Base-by-base conservation (phyloP, 2,113 vertebrate genomes). In the Chloropsis hardwickii region DNA sequence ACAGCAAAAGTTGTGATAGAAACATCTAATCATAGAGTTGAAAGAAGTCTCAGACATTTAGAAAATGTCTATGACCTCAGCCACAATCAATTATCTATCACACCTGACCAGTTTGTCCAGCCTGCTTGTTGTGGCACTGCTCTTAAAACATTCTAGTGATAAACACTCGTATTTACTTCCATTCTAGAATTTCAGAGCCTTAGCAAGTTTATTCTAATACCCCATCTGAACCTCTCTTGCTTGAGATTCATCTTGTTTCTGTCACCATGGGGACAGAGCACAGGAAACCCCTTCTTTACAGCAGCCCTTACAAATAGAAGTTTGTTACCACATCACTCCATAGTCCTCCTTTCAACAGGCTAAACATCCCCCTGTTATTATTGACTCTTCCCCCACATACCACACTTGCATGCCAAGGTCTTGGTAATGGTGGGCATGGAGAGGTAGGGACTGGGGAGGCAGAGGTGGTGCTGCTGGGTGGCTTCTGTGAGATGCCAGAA, bases 391-490 rank as follows among this genome's bases (percentile, higher is more conserved):
- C 37, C 33, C 12, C 11, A 31, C 0, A 0, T 44, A 44, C 12
- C 2, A 1, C 1, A 9, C 14, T 81, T 31, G 6, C 16, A 8
- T 48, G 44, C 6, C 58, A 45, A 72, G 12, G 23, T 77, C n/a
- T 71, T 37, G 3, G 35, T 10, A 51, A 21, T 3, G 3, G 5
- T 10, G 22, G 8, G 4, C 1, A 5, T 16, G 6, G 9, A 2
- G n/a, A 23, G 28, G 10, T 8, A n/a, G n/a, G n/a, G 29, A 12
- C 28, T 14, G 9, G 17, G 22, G 27, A 44, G 27, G 14, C 37
- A 66, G 37, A 44, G 37, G 33, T 24, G 15, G 12, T 73, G 51
- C 51, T 58, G 53, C 27, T 57, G 37, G 23, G 14, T 16, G 27
- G 12, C 19, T 50, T 37, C 44, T 65, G 12, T 33, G n/a, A 57